Conservation (phyloP, 2,888 invertebrate genomes). For the Oligia latruncula region DNA sequence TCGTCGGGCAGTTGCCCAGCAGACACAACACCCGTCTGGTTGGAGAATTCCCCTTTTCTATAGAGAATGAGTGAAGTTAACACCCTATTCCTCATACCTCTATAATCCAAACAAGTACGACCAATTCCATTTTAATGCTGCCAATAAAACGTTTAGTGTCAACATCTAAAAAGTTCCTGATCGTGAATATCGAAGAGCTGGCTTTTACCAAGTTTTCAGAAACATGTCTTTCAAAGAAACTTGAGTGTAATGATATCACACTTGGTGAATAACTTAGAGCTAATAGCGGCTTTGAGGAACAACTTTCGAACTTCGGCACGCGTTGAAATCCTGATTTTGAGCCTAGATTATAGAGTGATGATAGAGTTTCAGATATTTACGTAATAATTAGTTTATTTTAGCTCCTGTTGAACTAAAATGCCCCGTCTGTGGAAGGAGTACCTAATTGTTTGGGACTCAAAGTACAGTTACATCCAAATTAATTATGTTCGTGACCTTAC, state of each 20-base stretch:
- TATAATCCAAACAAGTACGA: background rate
- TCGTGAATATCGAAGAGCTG: background rate
- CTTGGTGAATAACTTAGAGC: slow-evolving; percentile 40
- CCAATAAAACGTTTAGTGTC: background rate
- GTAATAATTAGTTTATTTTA: background rate
- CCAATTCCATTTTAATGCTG: background rate
- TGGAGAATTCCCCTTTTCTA: too few relatives aligned
- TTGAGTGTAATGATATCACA: slow-evolving; percentile 29
- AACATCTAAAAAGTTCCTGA: slow-evolving; percentile 1
- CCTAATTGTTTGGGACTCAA: background rate
- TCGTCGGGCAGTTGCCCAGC: too few relatives aligned
- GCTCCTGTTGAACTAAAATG: slow-evolving; percentile 2
- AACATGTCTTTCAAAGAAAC: slow-evolving; percentile 26
- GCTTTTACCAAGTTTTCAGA: slow-evolving; percentile 20
- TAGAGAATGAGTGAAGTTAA: background rate
- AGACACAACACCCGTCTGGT: too few relatives aligned
- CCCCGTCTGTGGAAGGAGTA: background rate
- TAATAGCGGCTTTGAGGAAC: slow-evolving; percentile 28
- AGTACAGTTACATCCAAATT: background rate
- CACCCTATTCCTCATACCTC: background rate
- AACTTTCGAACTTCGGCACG: slow-evolving; percentile 26
- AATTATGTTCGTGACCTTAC: background rate
- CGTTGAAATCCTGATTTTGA: slow-evolving; percentile 1
- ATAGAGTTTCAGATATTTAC: slow-evolving; percentile 12
- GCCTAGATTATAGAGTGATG: background rate